Base-by-base conservation (phyloP, 2,797 vertebrate species). In the Okamejei kenojei region DNA sequence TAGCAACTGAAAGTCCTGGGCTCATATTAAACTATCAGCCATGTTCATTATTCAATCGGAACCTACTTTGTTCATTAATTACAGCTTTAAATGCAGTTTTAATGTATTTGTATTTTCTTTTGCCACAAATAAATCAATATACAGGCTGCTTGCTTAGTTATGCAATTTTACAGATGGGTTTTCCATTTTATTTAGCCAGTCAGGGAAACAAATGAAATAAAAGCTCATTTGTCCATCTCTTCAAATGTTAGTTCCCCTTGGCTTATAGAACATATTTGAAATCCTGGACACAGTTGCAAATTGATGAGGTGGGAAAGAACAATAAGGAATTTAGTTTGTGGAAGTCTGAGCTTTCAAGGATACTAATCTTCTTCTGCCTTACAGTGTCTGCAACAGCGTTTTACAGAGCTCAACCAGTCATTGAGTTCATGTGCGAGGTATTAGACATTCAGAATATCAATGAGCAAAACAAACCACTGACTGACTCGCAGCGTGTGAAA, bases 371-470 rank as follows among this genome's bases (percentile, higher is more conserved):
- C 71, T 76, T 92, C 23, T 92, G 23, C 76, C 90, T 92, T 35
- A 93, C 94, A 99, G 99, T 99, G 94, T 99, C 99, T 54, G 99
- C 99, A 15, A 99, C 99, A 8, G 99, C 99, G 94, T 99, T 99
- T 96, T 99, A 99, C 95, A 97, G 98, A 29, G 99, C 99, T 93
- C 99, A 99, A 95, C 99, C 99, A 71, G 98, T 99, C 94, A 99
- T 99, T n/a, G 99, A 99, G 95, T 99, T 99, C 96, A 99, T 99
- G 98, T 99, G 99, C 0, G 99, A 99, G 94, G 98, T 99, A 94
- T 96, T 99, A 94, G 99, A 99, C 94, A 99, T 99, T 94, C 98
- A 99, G 95, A 99, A 98, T 96, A 99, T 99, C 96, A 99, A 98
- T 73, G 99, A 99, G 94, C 99, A 99, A 95, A 99, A 98, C 94